Base-by-base conservation (phyloP, 2,888 invertebrate species). In the Idaea dimidiata region DNA sequence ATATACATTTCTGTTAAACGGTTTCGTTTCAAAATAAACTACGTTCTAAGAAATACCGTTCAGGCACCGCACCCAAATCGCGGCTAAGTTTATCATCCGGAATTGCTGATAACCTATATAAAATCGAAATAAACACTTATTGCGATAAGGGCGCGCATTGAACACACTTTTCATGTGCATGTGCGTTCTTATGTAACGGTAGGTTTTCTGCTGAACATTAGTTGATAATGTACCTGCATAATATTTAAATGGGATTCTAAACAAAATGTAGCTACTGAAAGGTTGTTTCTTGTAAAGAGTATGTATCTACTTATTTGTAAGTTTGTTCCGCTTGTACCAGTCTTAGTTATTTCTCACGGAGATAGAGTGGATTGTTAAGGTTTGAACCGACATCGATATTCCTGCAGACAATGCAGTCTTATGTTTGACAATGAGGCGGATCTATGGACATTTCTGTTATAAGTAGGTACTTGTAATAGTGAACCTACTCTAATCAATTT, bases 61-160 rank as follows among this genome's bases (percentile, higher is more conserved):
- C 66, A 69, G 72, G 43, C 71, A 72, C 79, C 85, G 80, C 84
- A 78, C 85, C 84, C 81, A 78, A 70, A 68, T 74, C 66, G 66
- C 65, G 74, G 74, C 72, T 74, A 70, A 76, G 75, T 80, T 89
- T 91, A 90, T 89, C 88, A 83, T 83, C 81, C 84, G 86, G 88
- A 83, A 88, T 90, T 86, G 84, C 86, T 81, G 91, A 92, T 92
- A 92, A 91, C 91, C 91, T 85, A 91, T 90, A 86, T 89, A 85
- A 83, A 84, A 83, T 85, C 83, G 82, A 84, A 84, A 83, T 83
- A 82, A 78, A 83, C 78, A 79, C 79, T 78, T 79, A 82, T 79
- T 81, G 86, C 88, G 89, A 91, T 90, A 88, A 89, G 83, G 80
- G 79, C 77, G 75, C 59, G 61, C 65, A 63, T 63, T 59, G 73